Conservation (phyloP, 2,113 vertebrate species). For the Catharus bicknelli region DNA sequence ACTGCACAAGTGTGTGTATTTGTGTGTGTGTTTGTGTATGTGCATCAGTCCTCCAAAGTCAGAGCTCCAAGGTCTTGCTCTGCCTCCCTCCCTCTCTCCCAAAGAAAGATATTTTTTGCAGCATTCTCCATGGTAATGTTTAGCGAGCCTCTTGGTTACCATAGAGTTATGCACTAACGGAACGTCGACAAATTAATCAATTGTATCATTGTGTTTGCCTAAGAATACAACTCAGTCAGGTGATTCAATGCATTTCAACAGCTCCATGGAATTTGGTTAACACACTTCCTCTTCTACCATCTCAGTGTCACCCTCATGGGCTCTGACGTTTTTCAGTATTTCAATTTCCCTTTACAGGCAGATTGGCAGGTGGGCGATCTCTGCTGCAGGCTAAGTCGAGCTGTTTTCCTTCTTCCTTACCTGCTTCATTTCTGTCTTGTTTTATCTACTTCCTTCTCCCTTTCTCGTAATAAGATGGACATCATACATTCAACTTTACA, state of each 20-base stretch:
- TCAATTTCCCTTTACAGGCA: neutral
- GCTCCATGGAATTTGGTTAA: neutral
- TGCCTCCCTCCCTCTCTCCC: neutral
- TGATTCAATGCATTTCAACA: slow-evolving; percentile 32
- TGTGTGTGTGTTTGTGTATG: too few relatives aligned
- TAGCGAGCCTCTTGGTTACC: neutral
- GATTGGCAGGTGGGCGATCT: neutral
- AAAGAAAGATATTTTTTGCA: neutral
- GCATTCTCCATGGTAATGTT: neutral
- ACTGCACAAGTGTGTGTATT: accelerated
- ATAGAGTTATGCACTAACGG: neutral
- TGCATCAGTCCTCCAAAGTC: neutral
- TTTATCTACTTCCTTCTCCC: neutral
- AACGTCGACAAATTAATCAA: slow-evolving; percentile 41
- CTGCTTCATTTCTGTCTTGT: neutral
- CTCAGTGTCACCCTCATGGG: neutral
- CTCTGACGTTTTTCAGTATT: neutral
- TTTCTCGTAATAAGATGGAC: neutral
- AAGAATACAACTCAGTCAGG: slow-evolving; percentile 30
- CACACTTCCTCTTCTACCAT: neutral
- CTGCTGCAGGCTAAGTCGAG: slow-evolving; percentile 13
- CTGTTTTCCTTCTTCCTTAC: neutral
- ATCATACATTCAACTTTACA: neutral
- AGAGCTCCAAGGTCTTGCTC: neutral
- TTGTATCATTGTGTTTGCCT: slow-evolving; percentile 46